These are phyloP conservation scores for Protomyctophum bolini DNA, from an alignment of 2,113 vertebrate genomes.

Conservation along the genomic window DNA sequence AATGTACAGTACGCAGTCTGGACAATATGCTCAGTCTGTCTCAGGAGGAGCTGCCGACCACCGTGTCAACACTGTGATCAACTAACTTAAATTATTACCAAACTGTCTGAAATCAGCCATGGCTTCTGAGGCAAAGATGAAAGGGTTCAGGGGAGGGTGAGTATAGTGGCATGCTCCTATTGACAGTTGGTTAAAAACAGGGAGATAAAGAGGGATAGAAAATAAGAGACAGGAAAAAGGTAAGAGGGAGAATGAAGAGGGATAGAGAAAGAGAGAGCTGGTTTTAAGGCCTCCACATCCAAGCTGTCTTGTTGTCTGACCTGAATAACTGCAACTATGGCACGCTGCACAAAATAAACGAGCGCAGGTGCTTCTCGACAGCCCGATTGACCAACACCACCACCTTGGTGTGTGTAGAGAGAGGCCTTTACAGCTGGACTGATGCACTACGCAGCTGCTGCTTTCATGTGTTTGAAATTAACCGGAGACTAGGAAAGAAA, in stretches of 20 bases:
- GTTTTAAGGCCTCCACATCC: too few relatives aligned
- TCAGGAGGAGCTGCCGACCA: background rate
- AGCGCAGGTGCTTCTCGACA: too few relatives aligned
- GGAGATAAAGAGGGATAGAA: background rate
- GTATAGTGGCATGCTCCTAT: background rate
- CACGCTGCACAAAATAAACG: background rate
- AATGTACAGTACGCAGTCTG: background rate
- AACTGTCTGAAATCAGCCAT: slow-evolving; percentile 40
- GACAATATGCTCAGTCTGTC: background rate
- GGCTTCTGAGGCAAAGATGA: slow-evolving; percentile 21
- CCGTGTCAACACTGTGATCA: slow-evolving; percentile 6
- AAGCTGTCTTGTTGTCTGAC: background rate
- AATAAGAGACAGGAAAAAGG: too few relatives aligned
- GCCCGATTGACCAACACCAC: too few relatives aligned
- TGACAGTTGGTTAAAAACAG: slow-evolving; percentile 16
- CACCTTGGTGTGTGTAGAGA: too few relatives aligned
- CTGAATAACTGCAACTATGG: too few relatives aligned
- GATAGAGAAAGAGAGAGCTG: background rate
- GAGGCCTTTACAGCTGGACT: background rate
- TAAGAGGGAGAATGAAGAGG: background rate
- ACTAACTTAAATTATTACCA: slow-evolving; percentile 47
- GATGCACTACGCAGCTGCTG: background rate
- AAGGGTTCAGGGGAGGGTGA: slow-evolving; percentile 12
- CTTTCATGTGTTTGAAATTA: background rate
- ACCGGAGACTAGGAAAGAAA: too few relatives aligned